Evolutionary conservation across 1,140 invertebrate species (phyloP).

Genomic region (Bombus confusus): DNA sequence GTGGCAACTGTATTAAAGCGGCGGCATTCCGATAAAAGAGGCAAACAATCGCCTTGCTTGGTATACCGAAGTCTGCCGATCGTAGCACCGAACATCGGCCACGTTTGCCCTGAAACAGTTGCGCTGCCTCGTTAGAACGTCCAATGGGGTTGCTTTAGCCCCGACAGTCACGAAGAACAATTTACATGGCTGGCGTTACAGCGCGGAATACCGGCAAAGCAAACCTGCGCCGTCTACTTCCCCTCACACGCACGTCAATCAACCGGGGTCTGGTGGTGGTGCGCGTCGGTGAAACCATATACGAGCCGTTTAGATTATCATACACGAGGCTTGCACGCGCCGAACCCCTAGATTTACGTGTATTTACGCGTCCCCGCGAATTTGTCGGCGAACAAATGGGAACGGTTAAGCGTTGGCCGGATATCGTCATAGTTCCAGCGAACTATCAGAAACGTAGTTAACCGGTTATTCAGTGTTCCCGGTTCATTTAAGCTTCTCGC

Average conservation of each 20-base stretch:
- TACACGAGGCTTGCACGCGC: conserved; percentile 20
- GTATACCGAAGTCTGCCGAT: neutral
- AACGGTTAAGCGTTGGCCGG: conserved; percentile 46
- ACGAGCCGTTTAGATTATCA: conserved; percentile 50
- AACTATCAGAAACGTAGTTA: conserved; percentile 54
- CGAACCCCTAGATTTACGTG: conserved; percentile 38
- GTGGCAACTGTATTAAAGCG: neutral
- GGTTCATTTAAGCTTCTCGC: conserved; percentile 32
- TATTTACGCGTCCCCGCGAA: conserved; percentile 49
- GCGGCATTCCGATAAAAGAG: neutral
- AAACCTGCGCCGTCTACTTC: conserved; percentile 61
- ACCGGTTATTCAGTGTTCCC: conserved; percentile 40
- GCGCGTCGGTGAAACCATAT: conserved; percentile 40
- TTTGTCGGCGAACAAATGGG: conserved; percentile 53
- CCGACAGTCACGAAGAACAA: conserved; percentile 71
- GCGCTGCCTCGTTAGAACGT: conserved; percentile 65
- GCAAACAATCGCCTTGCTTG: neutral
- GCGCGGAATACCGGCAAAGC: conserved; percentile 55
- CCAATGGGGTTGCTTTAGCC: conserved; percentile 59
- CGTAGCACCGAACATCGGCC: neutral
- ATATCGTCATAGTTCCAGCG: conserved; percentile 50
- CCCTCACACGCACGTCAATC: conserved; percentile 65
- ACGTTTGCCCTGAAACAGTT: conserved; percentile 26
- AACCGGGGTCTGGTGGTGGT: conserved; percentile 41
- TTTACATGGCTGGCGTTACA: conserved; percentile 65